These are phyloP conservation scores for Rhopilema esculentum DNA, from an alignment of 30 jellyfish, hydroid and myxozoan species.

Conservation along the genomic window DNA sequence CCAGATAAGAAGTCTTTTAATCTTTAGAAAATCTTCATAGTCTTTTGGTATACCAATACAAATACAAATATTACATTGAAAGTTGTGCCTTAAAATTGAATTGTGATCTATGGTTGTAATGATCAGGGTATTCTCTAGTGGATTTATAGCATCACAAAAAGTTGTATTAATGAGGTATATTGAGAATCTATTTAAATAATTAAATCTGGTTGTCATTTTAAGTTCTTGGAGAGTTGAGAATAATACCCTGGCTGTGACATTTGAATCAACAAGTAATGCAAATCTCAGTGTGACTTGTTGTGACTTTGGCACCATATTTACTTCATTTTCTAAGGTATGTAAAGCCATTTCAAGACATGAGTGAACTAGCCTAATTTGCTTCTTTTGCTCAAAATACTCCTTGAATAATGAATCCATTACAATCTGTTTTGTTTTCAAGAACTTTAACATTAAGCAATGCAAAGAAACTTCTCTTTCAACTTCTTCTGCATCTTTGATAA, in stretches of 20 bases:
- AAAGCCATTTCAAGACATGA: background rate
- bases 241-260: background rate
- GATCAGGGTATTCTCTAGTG: background rate
- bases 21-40: slow-evolving; percentile 15
- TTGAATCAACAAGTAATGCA: slow-evolving; percentile 40
- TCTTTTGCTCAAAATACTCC: background rate
- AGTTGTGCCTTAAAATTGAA: background rate
- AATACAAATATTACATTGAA: background rate
- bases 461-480: background rate
- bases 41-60: slow-evolving; percentile 17
- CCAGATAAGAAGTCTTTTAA: background rate
- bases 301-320: background rate
- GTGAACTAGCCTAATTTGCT: background rate
- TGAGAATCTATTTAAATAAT: background rate
- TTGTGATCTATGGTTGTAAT: background rate
- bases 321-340: background rate
- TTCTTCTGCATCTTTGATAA: background rate
- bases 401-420: background rate
- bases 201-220: background rate
- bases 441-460: background rate
- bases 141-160: background rate
- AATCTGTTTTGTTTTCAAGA: slow-evolving; percentile 9
- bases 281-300: background rate
- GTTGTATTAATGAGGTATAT: background rate
- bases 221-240: slow-evolving; percentile 4